Evolutionary conservation across 2,888 invertebrate species (phyloP).

Genomic region (Aleiodes alternator): DNA sequence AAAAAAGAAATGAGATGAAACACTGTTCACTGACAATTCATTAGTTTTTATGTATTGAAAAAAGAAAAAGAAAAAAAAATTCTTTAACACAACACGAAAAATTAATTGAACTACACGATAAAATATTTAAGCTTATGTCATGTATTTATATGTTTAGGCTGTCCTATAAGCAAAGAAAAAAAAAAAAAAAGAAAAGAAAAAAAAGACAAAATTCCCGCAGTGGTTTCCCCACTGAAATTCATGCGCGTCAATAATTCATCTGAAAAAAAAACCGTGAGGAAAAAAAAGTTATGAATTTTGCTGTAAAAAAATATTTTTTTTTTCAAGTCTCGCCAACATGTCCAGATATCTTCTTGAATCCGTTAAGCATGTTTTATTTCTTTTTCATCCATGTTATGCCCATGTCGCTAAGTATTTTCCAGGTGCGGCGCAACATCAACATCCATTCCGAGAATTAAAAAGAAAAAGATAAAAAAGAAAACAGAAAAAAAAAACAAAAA

Average conservation of each 20-base stretch:
- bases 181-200: constrained; percentile 39
- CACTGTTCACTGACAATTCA: neutral
- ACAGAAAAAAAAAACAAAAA: constrained; percentile 39
- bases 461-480: constrained; percentile 37
- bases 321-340: constrained; percentile 23
- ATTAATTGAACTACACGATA: constrained; percentile 70
- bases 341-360: constrained; percentile 38
- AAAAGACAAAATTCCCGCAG: constrained; percentile 13
- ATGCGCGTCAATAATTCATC: constrained; percentile 22
- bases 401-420: constrained; percentile 73
- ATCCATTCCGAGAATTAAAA: constrained; percentile 50
- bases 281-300: constrained; percentile 17
- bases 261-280: constrained; percentile 26
- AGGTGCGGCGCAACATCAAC: constrained; percentile 70
- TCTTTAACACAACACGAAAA: constrained; percentile 41
- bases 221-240: constrained; percentile 11
- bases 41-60: constrained; percentile 1
- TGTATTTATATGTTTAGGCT: constrained; percentile 65
- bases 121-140: constrained; percentile 69
- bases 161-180: constrained; percentile 51
- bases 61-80: constrained; percentile 1
- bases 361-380: constrained; percentile 43
- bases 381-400: constrained; percentile 53
- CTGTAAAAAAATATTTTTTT: constrained; percentile 20
- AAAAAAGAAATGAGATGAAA: neutral